phyloP scores from a whole-genome alignment of 2,888 invertebrate species.

The Hirtodrosophila histrioides region DNA sequence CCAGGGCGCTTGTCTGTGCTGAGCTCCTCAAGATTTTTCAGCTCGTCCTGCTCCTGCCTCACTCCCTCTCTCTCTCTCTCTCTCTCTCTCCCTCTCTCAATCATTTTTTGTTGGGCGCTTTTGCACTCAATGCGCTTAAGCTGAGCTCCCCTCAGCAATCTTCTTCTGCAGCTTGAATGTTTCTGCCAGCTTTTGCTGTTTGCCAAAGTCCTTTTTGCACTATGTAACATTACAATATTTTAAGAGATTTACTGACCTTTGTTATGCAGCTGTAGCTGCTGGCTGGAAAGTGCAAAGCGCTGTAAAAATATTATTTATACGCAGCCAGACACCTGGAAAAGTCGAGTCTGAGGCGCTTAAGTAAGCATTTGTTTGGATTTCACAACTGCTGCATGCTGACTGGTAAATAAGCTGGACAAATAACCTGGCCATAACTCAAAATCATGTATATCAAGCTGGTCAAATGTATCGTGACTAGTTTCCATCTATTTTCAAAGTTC shows the following conservation, averaged over 20 bases:
- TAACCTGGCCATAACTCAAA: constrained; percentile 16
- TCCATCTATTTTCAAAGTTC: constrained; percentile 19
- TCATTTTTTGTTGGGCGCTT: constrained; percentile 40
- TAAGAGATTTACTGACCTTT: constrained; percentile 77
- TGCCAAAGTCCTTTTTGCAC: constrained; percentile 23
- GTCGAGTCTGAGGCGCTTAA: constrained; percentile 46
- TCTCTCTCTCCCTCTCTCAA: too few relatives aligned
- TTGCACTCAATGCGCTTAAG: constrained; percentile 69
- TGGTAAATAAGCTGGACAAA: constrained; percentile 27
- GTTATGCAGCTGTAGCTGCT: constrained; percentile 34
- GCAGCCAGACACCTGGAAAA: constrained; percentile 44
- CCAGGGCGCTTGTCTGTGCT: constrained; percentile 43
- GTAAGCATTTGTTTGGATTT: constrained; percentile 50
- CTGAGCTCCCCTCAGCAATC: constrained; percentile 18
- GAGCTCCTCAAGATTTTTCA: constrained; percentile 40
- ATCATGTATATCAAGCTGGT: constrained; percentile 6
- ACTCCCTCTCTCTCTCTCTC: too few relatives aligned
- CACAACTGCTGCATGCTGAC: constrained; percentile 15
- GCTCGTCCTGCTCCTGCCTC: neutral
- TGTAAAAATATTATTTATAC: constrained; percentile 72
- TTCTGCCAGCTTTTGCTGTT: constrained; percentile 6
- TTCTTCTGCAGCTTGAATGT: neutral
- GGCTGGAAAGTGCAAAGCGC: constrained; percentile 68
- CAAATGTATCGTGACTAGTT: constrained; percentile 14
- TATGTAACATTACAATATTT: constrained; percentile 67